Evolutionary conservation across 2,113 vertebrate species (phyloP).

Genomic region (Engraulis encrasicolus): DNA sequence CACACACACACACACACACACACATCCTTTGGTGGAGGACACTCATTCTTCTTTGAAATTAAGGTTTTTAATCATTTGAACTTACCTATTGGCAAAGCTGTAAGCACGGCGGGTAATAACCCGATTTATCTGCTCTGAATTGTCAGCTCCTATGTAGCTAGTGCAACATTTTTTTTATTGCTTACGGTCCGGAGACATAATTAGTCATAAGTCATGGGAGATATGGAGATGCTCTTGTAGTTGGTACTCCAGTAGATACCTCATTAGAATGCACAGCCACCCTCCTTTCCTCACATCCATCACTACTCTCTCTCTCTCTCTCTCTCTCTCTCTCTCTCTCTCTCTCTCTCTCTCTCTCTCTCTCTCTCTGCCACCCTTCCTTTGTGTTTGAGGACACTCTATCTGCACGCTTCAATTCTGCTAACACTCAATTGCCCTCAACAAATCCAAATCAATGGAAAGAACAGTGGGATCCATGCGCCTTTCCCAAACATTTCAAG

Average conservation of each 20-base stretch:
- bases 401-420: too few relatives aligned
- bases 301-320: too few relatives aligned
- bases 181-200: slow-evolving; percentile 25
- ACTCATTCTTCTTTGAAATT: slow-evolving; percentile 49
- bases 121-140: slow-evolving; percentile 42
- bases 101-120: slow-evolving; percentile 45
- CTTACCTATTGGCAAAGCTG: slow-evolving; percentile 46
- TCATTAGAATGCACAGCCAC: slow-evolving; percentile 42
- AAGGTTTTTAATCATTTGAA: slow-evolving; percentile 55
- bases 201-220: slow-evolving; percentile 46
- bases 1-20: slow-evolving; percentile 34
- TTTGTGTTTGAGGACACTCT: too few relatives aligned
- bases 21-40: slow-evolving; percentile 41
- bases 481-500: too few relatives aligned
- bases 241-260: not conserved
- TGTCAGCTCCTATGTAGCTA: slow-evolving; percentile 18
- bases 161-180: slow-evolving; percentile 42
- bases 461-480: too few relatives aligned
- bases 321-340: too few relatives aligned
- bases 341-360: too few relatives aligned
- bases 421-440: too few relatives aligned
- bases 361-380: too few relatives aligned
- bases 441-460: too few relatives aligned
- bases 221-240: slow-evolving; percentile 25
- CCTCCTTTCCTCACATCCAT: too few relatives aligned